Evolutionary conservation across 2,797 vertebrate species (phyloP).

Genomic region (Bradypus variegatus): DNA sequence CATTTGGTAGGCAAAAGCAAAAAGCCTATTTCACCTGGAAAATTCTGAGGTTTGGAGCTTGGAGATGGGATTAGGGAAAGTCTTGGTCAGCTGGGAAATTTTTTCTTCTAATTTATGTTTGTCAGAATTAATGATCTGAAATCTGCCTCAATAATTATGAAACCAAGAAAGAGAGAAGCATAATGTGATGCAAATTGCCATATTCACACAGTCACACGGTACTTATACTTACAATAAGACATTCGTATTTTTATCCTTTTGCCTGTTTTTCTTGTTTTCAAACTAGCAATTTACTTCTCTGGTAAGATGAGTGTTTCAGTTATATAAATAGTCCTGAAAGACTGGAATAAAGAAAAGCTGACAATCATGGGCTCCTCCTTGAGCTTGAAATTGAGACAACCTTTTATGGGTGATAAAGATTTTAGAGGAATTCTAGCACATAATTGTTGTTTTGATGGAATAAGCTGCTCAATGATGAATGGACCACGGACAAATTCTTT

Average conservation of each 20-base stretch:
- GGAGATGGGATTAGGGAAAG: background rate
- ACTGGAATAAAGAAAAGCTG: background rate
- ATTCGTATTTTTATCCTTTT: slow-evolving; percentile 34
- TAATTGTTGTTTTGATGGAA: background rate
- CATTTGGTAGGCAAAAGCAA: too few species aligned
- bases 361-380: background rate
- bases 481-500: background rate
- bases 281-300: slow-evolving; percentile 47
- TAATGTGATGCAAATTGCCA: background rate
- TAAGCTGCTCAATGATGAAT: background rate
- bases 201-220: background rate
- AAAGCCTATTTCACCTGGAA: background rate
- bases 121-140: slow-evolving; percentile 35
- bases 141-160: slow-evolving; percentile 25
- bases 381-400: background rate
- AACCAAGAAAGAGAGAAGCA: background rate
- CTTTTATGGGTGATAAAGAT: background rate
- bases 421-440: background rate
- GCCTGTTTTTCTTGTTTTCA: background rate
- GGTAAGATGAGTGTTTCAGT: slow-evolving; percentile 42
- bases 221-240: background rate
- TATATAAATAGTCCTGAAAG: background rate
- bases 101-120: slow-evolving; percentile 38
- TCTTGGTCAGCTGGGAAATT: background rate
- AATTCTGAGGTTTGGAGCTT: background rate